Conservation (phyloP, 2,113 vertebrate species). For the Hydropotes inermis region DNA sequence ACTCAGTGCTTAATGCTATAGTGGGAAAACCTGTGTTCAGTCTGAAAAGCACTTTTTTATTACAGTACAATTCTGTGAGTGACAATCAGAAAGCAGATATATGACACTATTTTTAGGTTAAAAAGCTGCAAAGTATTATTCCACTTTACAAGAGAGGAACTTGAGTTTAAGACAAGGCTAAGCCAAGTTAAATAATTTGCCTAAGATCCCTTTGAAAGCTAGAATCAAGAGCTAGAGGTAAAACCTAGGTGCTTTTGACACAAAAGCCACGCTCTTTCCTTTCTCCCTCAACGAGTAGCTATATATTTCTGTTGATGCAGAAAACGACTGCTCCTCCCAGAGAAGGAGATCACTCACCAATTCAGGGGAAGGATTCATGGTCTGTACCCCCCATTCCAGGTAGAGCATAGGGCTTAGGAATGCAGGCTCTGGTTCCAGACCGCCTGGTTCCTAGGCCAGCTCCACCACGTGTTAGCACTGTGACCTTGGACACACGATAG, state of each 20-base stretch:
- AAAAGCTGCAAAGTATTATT: background rate
- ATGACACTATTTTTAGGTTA: background rate
- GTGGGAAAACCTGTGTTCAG: background rate
- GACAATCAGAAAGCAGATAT: background rate
- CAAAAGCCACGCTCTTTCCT: background rate
- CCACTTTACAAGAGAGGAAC: background rate
- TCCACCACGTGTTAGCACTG: background rate
- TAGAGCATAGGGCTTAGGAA: background rate
- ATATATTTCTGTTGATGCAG: background rate
- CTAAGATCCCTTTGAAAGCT: background rate
- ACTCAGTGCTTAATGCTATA: background rate
- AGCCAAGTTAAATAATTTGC: constrained; percentile 44
- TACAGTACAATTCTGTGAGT: background rate
- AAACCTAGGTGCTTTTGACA: background rate
- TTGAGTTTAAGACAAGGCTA: constrained; percentile 24
- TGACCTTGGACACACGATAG: background rate
- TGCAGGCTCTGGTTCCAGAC: background rate
- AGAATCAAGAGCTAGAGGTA: background rate
- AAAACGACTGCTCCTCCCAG: background rate
- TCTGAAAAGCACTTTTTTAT: background rate
- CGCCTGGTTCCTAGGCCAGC: background rate
- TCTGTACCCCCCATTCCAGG: background rate
- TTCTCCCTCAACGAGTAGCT: background rate
- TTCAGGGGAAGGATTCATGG: background rate
- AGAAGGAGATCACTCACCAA: background rate